A percentile compares a stretch with the other conserved stretches of the same genome.
These are phyloP conservation scores for Regulus satrapa DNA, from an alignment of 2,113 vertebrate species.

Conservation along the genomic window DNA sequence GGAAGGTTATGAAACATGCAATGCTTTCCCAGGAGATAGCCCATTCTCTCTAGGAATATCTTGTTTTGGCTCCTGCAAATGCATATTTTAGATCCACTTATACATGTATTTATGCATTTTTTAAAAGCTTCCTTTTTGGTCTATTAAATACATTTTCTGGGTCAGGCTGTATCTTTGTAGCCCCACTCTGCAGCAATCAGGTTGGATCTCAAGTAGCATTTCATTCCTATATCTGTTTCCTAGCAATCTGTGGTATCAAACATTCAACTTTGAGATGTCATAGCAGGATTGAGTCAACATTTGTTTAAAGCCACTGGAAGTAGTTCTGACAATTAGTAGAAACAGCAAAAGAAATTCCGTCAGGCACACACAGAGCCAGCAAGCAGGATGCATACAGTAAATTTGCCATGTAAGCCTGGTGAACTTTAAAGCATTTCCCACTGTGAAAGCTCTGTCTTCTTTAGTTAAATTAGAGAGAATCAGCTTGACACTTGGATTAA, in stretches of 20 bases:
- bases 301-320: conserved; percentile 44
- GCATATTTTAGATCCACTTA: conserved; percentile 17
- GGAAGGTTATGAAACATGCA: background rate
- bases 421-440: conserved; percentile 51
- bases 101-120: conserved; percentile 26
- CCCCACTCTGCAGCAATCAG: background rate
- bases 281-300: conserved; percentile 49
- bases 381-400: background rate
- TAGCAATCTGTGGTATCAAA: conserved; percentile 5
- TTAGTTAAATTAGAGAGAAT: conserved; percentile 5
- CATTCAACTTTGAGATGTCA: conserved; percentile 5
- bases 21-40: background rate
- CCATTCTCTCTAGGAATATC: conserved; percentile 38
- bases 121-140: conserved; percentile 14
- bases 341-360: conserved; percentile 1
- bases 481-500: conserved; percentile 13
- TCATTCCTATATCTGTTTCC: background rate
- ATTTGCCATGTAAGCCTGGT: background rate
- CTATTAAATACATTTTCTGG: conserved; percentile 38
- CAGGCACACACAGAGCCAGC: background rate
- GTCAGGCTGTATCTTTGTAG: background rate
- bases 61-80: conserved; percentile 15
- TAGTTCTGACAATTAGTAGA: conserved; percentile 35
- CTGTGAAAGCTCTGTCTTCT: background rate
- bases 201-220: background rate